phyloP scores from a whole-genome alignment of 2,797 vertebrate species.

The Microctenopoma steveboyesi region DNA sequence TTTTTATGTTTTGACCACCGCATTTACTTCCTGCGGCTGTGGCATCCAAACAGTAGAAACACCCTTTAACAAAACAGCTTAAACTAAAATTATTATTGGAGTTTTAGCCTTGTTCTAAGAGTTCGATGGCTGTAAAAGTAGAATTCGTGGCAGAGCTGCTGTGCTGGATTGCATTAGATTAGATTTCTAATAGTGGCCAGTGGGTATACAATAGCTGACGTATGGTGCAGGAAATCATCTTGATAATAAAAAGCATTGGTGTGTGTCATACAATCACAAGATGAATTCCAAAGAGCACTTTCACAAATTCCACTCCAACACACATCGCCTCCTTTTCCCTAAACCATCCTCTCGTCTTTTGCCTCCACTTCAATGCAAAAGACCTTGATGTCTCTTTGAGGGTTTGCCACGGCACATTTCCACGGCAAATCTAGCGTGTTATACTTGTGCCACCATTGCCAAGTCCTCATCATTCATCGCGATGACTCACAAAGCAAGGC shows the following conservation, averaged over 20 bases:
- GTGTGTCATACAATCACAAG: not conserved
- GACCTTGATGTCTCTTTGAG: slow-evolving; percentile 73
- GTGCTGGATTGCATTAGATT: too few species aligned
- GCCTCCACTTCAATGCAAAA: slow-evolving; percentile 44
- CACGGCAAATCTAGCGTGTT: slow-evolving; percentile 72
- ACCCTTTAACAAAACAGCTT: too few species aligned
- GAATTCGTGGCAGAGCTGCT: too few species aligned
- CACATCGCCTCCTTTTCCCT: slow-evolving; percentile 8
- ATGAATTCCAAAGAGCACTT: slow-evolving; percentile 15
- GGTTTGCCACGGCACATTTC: slow-evolving; percentile 69
- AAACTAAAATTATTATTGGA: too few species aligned
- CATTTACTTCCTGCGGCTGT: too few species aligned
- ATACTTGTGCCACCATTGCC: slow-evolving; percentile 49
- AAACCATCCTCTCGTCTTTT: slow-evolving; percentile 11
- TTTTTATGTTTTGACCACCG: too few species aligned
- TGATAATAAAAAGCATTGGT: not conserved
- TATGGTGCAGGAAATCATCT: not conserved
- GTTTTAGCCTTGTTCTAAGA: too few species aligned
- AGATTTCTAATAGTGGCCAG: too few species aligned
- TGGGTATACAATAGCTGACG: not conserved
- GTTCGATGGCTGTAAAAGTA: too few species aligned
- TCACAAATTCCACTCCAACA: slow-evolving; percentile 8
- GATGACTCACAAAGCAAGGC: slow-evolving; percentile 71
- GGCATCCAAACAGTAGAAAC: too few species aligned
- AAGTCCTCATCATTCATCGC: slow-evolving; percentile 60